Base-by-base conservation (phyloP, 2,797 vertebrate species). In the Lindbergichthys nudifrons region DNA sequence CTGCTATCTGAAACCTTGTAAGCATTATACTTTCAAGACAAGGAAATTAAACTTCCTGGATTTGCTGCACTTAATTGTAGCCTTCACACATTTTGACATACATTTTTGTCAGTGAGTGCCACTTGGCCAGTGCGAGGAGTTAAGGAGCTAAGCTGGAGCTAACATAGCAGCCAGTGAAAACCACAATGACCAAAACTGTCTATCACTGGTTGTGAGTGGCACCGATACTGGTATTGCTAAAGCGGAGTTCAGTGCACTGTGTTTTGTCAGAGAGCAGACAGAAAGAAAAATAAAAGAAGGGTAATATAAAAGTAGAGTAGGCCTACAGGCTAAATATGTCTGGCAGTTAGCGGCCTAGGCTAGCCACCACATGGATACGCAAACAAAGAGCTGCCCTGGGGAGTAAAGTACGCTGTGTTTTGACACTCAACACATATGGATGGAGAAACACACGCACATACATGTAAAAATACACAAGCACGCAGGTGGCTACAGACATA, bases 361-460 rank as follows among this genome's bases (percentile, higher is more conserved):
- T 92, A 93, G 92, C 88, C 90, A 93, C 92, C 84, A 32, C 89
- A 88, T 66, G 84, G 93, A 94, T 94, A 94, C 95, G 93, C 93
- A 94, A 95, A 95, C 93, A 95, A 92, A 94, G 89, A 84, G 70
- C 89, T 87, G 91, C 90, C 92, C 92, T 89, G 89, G 89, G 90
- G 91, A 93, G 87, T 88, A 80, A 81, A 87, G 79, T 77, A 77
- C 47, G 56, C 88, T 71, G 70, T 72, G 80, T 91, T 88, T 85
- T 80, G 88, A 92, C 82, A 83, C 89, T 90, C 82, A 92, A 89
- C 87, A 80, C 84, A 72, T 74, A 75, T 57, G 75, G 67, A 75
- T 10, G 42, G 71, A 59, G 75, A 66, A 50, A 72, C 39, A 26
- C 58, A 72, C 32, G 9, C 65, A 75, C 16, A 48, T 39, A 56